Evolutionary conservation across 2,888 invertebrate genomes (phyloP).

Genomic region (Nysson spinosus): DNA sequence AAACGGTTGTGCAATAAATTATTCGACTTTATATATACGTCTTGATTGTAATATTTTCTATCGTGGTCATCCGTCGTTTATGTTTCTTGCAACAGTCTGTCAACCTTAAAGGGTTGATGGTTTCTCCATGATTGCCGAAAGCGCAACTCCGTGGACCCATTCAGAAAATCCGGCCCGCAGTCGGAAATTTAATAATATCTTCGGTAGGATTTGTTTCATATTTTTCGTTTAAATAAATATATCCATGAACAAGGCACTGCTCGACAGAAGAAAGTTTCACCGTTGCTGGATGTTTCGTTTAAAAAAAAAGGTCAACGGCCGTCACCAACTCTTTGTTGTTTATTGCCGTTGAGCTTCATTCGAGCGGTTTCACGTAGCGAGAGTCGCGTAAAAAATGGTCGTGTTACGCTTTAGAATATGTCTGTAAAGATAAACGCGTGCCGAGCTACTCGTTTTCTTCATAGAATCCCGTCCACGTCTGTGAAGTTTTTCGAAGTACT

Average conservation of each 20-base stretch:
- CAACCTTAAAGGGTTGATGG: slow-evolving; percentile 13
- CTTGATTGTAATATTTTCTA: no score
- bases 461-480: neutral
- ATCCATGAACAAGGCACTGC: slow-evolving; percentile 76
- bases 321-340: slow-evolving; percentile 9
- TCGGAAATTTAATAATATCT: slow-evolving; percentile 59
- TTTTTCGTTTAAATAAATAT: slow-evolving; percentile 68
- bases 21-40: no score
- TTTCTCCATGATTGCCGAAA: slow-evolving; percentile 43
- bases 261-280: slow-evolving; percentile 63
- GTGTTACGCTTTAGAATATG: slow-evolving; percentile 58
- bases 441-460: slow-evolving; percentile 11
- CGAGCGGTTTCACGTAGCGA: slow-evolving; percentile 46
- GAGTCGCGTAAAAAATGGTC: slow-evolving; percentile 59
- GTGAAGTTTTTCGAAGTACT: neutral
- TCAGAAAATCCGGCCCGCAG: slow-evolving; percentile 65
- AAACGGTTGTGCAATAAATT: no score
- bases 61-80: no score
- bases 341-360: slow-evolving; percentile 45
- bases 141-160: slow-evolving; percentile 69
- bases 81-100: no score
- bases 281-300: slow-evolving; percentile 46
- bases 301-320: slow-evolving; percentile 20
- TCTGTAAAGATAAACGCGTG: slow-evolving; percentile 33
- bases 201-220: slow-evolving; percentile 41